These are phyloP conservation scores for Drosophila tripunctata DNA, from an alignment of 2,888 invertebrate species.

Conservation along the genomic window DNA sequence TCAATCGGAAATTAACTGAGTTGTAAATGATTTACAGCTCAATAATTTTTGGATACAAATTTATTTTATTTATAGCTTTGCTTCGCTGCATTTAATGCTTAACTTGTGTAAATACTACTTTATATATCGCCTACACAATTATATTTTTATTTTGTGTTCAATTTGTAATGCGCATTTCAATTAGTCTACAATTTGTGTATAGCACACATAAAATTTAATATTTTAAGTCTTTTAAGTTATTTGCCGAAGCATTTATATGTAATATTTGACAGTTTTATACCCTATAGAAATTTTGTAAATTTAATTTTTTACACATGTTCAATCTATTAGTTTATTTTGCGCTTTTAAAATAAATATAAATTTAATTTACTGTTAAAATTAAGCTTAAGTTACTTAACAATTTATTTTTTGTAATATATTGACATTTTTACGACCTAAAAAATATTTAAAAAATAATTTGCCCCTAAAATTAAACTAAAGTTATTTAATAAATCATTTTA, in stretches of 20 bases:
- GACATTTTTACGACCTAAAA: no score
- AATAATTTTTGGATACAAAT: neutral
- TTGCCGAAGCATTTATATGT: neutral
- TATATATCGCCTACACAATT: constrained; percentile 5
- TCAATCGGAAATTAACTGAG: neutral
- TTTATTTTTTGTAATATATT: no score
- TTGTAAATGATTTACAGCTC: neutral
- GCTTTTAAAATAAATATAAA: no score
- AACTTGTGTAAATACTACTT: neutral
- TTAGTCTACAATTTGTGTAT: constrained; percentile 21
- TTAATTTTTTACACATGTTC: no score
- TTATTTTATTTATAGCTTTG: constrained; percentile 5
- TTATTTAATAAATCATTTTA: no score
- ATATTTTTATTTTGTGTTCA: neutral
- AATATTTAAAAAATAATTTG: no score
- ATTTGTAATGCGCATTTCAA: constrained; percentile 53
- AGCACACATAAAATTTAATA: constrained; percentile 19
- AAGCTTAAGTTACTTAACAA: no score
- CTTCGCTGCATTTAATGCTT: neutral
- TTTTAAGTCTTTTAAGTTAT: neutral
- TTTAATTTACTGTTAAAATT: no score
- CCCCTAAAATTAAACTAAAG: no score
- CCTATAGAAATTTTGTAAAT: neutral
- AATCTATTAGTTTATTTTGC: no score
- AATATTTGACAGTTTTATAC: neutral